Base-by-base conservation (phyloP, 1,140 invertebrate species). In the Drosophila nikananu region DNA sequence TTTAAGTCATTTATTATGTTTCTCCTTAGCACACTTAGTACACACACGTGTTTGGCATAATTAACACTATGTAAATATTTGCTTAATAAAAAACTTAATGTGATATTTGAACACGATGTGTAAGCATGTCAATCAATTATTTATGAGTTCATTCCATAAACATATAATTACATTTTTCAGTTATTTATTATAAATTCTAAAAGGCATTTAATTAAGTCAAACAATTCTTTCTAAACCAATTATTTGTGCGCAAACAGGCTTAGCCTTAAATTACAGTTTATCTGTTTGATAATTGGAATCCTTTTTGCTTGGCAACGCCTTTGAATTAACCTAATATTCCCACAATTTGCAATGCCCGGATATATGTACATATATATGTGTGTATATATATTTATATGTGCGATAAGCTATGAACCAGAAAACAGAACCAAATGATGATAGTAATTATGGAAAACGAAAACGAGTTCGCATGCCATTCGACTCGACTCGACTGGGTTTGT, bases 361-460 rank as follows among this genome's bases (percentile, higher is more conserved):
- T 27, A 62, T 23, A 65, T 10, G 23, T 27, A 51, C 15, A n/a
- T 19, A 30, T 6, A 30, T 13, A 19, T n/a, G 17, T 17, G 7
- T 23, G 0, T 25, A 19, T 13, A 54, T 35, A 17, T 35, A 19
- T 25, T 15, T 51, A 51, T 51, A 3, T 19, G 8, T 62, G 58
- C 39, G 27, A 52, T 52, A 27, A 66, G 27, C 48, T n/a, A 19
- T 32, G 19, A 23, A 55, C 32, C 21, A 57, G 21, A 39, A n/a
- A n/a, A 9, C 21, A 57, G 54, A 55, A 66, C 17, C 66, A 67
- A 61, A 49, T 49, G 32, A 67, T 48, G 60, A 49, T 67, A 37
- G 48, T 70, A 70, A 70, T 70, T 66, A 70, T 54, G 48, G 61
- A 19, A 51, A 46, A 51, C 58, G 39, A 63, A 66, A 63, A 66